Base-by-base conservation (phyloP, 2,113 vertebrate genomes). In the Mugil cephalus region DNA sequence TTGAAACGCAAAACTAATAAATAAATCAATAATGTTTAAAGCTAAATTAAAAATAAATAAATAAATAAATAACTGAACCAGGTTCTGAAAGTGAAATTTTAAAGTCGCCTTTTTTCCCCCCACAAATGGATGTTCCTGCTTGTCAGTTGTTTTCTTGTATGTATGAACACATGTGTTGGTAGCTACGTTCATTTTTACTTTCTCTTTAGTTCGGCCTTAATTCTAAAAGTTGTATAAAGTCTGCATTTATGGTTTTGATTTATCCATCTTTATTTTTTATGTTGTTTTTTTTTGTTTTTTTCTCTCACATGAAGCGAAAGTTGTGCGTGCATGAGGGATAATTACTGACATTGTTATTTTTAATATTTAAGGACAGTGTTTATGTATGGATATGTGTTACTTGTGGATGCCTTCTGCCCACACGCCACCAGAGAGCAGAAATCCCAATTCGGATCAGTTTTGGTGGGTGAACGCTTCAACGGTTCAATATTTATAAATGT, bases 311-410 rank as follows among this genome's bases (percentile, higher is more conserved):
- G 15, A 46, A 42, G 42, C 61, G 73, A 45, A 45, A 45, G 43
- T n/a, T 40, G 45, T 53, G 38, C 13, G 6, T 13, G 39, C n/a
- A 38, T 43, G 62, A 42, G 10, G 10, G 1, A 13, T 14, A 45
- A 30, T 30, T 30, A 30, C 24, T 30, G 43, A 5, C 15, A 45
- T 14, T 12, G 12, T 12, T 9, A 13, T 42, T 43, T 77, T 77
- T 80, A 69, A 65, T 70, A 62, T 74, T 78, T 74, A 70, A 81
- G 0, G 46, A 54, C 59, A 17, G 58, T 21, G 42, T 82, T 79
- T 50, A 30, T 30, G n/a, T 30, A 30, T 30, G 24, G 24, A 30
- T 5, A 30, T 30, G 24, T 30, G 24, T 30, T 3, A 30, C 24
- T 30, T 30, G 24, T 30, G 5, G 3, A 30, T 5, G 24, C n/a